Evolutionary conservation across 2,888 invertebrate species (phyloP).

Genomic region (Orthosia gracilis): DNA sequence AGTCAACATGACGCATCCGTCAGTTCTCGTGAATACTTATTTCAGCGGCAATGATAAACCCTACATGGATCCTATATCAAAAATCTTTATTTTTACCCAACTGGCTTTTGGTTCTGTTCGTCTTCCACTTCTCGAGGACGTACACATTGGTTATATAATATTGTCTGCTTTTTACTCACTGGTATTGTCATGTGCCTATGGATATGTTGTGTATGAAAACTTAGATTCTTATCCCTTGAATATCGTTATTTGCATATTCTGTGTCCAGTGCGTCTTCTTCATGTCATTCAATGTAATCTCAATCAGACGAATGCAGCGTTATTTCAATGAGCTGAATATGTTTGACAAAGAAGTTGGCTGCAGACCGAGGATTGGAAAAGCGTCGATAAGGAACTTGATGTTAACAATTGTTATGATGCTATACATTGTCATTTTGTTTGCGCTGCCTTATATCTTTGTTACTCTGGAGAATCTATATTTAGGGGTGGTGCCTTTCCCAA

Average conservation of each 20-base stretch:
- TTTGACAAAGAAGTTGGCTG: slow-evolving; percentile 77
- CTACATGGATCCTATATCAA: slow-evolving; percentile 74
- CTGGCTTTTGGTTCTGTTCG: slow-evolving; percentile 72
- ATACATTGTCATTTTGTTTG: slow-evolving; percentile 54
- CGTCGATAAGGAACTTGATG: slow-evolving; percentile 70
- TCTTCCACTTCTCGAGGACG: slow-evolving; percentile 67
- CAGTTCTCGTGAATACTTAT: slow-evolving; percentile 76
- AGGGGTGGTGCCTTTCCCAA: slow-evolving; percentile 61
- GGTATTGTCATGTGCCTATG: slow-evolving; percentile 37
- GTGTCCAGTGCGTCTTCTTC: slow-evolving; percentile 63
- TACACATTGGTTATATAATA: slow-evolving; percentile 56
- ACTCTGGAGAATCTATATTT: slow-evolving; percentile 28
- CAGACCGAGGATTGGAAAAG: slow-evolving; percentile 69
- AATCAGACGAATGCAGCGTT: slow-evolving; percentile 71
- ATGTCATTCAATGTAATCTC: slow-evolving; percentile 67
- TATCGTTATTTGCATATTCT: slow-evolving; percentile 43
- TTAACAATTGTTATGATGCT: slow-evolving; percentile 62
- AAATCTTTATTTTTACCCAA: slow-evolving; percentile 71
- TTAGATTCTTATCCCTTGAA: slow-evolving; percentile 35
- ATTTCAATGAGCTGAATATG: slow-evolving; percentile 72
- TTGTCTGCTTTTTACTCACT: slow-evolving; percentile 64
- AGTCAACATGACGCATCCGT: slow-evolving; percentile 70
- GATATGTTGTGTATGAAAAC: slow-evolving; percentile 15
- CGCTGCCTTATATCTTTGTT: slow-evolving; percentile 44
- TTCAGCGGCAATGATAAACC: slow-evolving; percentile 65